Evolutionary conservation across 1,140 invertebrate genomes (phyloP), one percentile per base, ranked within the genome.

Genomic region (Eueides isabella): DNA sequence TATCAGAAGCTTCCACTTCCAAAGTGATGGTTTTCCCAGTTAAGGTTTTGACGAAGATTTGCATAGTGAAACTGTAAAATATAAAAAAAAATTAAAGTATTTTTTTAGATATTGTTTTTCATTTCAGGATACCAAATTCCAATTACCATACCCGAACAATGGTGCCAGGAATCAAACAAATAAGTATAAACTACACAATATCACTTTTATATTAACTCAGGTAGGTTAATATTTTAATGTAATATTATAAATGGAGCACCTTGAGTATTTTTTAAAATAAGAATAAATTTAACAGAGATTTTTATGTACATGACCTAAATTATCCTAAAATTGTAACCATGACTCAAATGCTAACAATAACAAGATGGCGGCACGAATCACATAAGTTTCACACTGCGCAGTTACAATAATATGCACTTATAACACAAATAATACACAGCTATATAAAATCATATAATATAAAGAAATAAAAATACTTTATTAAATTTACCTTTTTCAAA

Each of bases 41-140:
- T 16, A 98, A 94, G 77, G 97, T 98, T 92, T 98, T 98, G 1
- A 98, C 97, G 90, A 98, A 98, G 77, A 98, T 98, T 94, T 98
- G 97, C 97, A 98, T 97, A 80, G 72, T 93, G 94, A 66, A 11
- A 73, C 72, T 73, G 72, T 29, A 70, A 82, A 44, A 94, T 65
- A 77, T 93, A 62, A 82, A 30, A 55, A 41, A 44, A 28, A 29
- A 29, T 28, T 23, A 67, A 26, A 41, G 3, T n/a, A 16, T 29
- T 2, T 63, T 29, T 31, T 5, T 16, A 12, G 3, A 28, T 28
- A 30, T 29, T 16, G 14, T 63, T 29, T 41, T 44, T n/a, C 7
- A 5, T 31, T 31, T 31, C 31, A 7, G n/a, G n/a, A n/a, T n/a
- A n/a, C n/a, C n/a, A n/a, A n/a, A n/a, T n/a, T n/a, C n/a, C n/a